A percentile compares a stretch with the other conserved stretches of the same genome.
These are phyloP conservation scores for Apodemus sylvaticus DNA, from an alignment of 2,113 vertebrate genomes.

Conservation along the genomic window DNA sequence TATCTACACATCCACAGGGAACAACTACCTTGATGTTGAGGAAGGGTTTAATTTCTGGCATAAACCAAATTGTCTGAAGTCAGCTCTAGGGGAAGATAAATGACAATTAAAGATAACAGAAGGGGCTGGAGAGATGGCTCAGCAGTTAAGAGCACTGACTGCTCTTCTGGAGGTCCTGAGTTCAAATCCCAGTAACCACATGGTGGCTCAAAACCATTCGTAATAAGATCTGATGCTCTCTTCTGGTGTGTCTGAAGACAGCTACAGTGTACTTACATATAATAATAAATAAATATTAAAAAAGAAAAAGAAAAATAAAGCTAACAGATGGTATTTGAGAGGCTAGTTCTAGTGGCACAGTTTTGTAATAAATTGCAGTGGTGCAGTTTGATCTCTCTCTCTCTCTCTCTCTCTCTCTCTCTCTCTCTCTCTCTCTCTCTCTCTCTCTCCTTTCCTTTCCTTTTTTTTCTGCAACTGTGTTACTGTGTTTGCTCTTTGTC, in stretches of 20 bases:
- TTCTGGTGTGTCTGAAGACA: too few species aligned
- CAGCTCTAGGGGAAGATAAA: background rate
- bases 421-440: too few species aligned
- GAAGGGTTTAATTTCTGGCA: background rate
- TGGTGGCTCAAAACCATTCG: too few species aligned
- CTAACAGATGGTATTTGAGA: too few species aligned
- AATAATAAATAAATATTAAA: too few species aligned
- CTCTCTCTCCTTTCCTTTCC: background rate
- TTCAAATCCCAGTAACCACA: too few species aligned
- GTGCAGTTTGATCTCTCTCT: background rate
- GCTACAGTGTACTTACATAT: too few species aligned
- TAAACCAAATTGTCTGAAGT: conserved; percentile 1
- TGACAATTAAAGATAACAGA: background rate
- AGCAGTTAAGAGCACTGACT: too few species aligned
- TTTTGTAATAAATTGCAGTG: background rate
- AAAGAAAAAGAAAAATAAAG: too few species aligned
- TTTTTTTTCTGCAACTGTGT: background rate
- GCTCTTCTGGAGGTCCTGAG: too few species aligned
- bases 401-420: background rate
- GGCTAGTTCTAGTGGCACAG: background rate
- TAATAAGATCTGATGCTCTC: too few species aligned
- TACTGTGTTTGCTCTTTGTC: background rate
- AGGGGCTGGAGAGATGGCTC: too few species aligned
- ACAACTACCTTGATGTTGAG: background rate
- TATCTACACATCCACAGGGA: background rate